Percentiles rank a stretch among this genome's conserved stretches.
Evolutionary conservation across 2,797 vertebrate genomes (phyloP).

Genomic region (Gallirallus australis): DNA sequence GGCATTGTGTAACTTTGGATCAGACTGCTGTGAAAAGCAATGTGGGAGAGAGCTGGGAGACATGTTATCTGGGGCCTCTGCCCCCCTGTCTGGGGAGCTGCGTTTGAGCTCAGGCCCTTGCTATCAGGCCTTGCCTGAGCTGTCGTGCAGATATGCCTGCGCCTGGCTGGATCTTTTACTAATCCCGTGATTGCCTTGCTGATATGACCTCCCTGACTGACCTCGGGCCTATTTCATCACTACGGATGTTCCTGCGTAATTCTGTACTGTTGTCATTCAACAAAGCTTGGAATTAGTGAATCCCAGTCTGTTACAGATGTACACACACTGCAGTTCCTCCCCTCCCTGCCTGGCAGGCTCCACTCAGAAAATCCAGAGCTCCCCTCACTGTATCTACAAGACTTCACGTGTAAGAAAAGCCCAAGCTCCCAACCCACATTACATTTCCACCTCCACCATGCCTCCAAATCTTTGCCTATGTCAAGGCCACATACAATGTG

Average conservation of each 20-base stretch:
- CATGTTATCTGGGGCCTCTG: not conserved
- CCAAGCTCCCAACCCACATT: not conserved
- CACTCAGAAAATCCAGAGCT: not conserved
- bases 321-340: not conserved
- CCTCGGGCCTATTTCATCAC: not conserved
- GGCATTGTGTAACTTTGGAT: not conserved
- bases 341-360: not conserved
- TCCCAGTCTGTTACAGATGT: not conserved
- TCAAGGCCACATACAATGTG: not conserved
- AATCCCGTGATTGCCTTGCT: not conserved
- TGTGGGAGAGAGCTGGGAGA: not conserved
- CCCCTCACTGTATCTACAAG: not conserved
- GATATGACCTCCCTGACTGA: not conserved
- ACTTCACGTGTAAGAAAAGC: not conserved
- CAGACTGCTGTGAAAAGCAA: not conserved
- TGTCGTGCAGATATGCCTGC: not conserved
- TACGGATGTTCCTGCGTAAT: not conserved
- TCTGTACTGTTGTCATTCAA: not conserved
- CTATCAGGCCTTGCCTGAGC: not conserved
- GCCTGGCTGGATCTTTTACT: not conserved
- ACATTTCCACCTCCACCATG: not conserved
- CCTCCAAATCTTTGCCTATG: not conserved
- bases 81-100: not conserved
- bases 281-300: not conserved
- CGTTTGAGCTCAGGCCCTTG: not conserved